Base-by-base conservation (phyloP, 1,140 invertebrate genomes). In the Linepithema humile region DNA sequence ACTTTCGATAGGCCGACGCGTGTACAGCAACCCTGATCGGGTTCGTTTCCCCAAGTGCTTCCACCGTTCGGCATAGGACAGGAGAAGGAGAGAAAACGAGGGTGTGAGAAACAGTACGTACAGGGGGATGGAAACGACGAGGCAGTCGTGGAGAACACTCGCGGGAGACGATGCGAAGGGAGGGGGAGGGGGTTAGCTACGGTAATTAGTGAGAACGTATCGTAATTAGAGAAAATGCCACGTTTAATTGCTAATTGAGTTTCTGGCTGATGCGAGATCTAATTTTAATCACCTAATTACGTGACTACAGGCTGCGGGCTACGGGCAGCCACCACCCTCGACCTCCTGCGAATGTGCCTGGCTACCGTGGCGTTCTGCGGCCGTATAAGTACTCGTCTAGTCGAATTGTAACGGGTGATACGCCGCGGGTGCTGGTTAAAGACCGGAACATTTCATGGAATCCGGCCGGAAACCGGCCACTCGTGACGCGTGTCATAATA, bases 231-330 rank as follows among this genome's bases (percentile, higher is more conserved):
- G 95, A 95, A 95, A 95, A 95, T 95, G 95, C 95, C 94, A 95
- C 95, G 94, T 95, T 95, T 95, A 95, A 95, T 95, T 95, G 95
- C 95, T 95, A 95, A 95, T 95, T 95, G 95, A 95, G 94, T 95
- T 95, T 95, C 95, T 94, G 94, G 92, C 94, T 95, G 95, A 95
- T 95, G 94, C 93, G 94, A 95, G 94, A 95, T 95, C 95, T 95
- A 95, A 95, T 95, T 95, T 95, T 95, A 95, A 95, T 95, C 95
- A 95, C 94, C 95, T 95, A 95, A 95, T 95, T 95, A 95, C 95
- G 94, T 95, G 94, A 95, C 94, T 95, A 95, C 93, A 95, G 92
- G 91, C 93, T 92, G 90, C 91, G 91, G 91, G 92, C 92, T 93
- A 91, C 90, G 90, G 90, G 92, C 88, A 91, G 90, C 91, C 88